Conservation (phyloP, 2,797 vertebrate genomes). For the Bradypodion ventrale region DNA sequence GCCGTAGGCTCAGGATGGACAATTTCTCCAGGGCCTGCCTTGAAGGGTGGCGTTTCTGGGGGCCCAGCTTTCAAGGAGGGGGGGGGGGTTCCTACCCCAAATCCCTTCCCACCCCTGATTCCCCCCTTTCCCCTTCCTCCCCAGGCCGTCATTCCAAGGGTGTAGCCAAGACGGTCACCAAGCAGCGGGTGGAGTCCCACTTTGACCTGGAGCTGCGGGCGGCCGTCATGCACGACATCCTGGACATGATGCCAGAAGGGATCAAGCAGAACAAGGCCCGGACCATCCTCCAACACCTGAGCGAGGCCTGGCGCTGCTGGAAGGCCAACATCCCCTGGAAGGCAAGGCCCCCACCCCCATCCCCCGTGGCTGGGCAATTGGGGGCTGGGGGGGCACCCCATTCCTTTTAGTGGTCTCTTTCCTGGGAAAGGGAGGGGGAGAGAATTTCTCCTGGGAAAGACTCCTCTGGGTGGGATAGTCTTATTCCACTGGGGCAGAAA, state of each 20-base stretch:
- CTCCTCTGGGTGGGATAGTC: too few relatives aligned
- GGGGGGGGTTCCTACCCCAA: neutral
- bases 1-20: too few relatives aligned
- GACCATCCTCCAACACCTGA: conserved; percentile 97
- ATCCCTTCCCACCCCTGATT: neutral
- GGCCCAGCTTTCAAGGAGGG: neutral
- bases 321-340: conserved; percentile 99
- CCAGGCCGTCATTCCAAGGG: conserved; percentile 98
- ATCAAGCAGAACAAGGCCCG: conserved; percentile 99
- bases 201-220: conserved; percentile 98
- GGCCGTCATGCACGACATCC: conserved; percentile 98
- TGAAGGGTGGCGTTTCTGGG: too few relatives aligned
- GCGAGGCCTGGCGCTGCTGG: conserved; percentile 99
- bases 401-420: too few relatives aligned
- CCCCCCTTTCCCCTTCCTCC: neutral
- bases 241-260: conserved; percentile 99
- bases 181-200: conserved; percentile 98
- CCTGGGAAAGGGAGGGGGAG: too few relatives aligned
- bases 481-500: too few relatives aligned
- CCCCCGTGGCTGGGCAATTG: too few relatives aligned
- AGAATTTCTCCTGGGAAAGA: too few relatives aligned
- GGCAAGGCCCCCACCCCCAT: too few relatives aligned
- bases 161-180: conserved; percentile 97
- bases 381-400: too few relatives aligned
- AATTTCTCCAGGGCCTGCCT: too few relatives aligned